phyloP scores from a whole-genome alignment of 2,797 vertebrate genomes.

The Potorous gilbertii region DNA sequence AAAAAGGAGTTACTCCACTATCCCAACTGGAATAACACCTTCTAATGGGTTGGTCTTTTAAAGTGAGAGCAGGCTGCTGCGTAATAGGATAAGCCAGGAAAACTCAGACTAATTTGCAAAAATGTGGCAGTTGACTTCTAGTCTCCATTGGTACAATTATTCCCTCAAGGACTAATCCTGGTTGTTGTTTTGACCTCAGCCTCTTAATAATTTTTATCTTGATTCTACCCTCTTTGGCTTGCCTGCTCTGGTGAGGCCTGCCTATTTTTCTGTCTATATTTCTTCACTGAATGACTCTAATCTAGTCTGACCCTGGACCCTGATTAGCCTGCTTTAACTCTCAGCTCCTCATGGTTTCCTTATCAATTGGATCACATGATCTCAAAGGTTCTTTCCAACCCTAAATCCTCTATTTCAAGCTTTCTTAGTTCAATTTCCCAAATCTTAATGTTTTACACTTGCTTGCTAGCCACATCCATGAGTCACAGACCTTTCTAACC shows the following conservation, averaged over 20 bases:
- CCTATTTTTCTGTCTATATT: neutral
- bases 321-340: neutral
- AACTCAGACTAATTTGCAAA: neutral
- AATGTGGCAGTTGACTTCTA: neutral
- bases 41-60: neutral
- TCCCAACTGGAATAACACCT: neutral
- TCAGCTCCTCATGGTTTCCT: neutral
- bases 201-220: neutral
- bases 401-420: neutral
- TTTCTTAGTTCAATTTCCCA: neutral
- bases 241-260: neutral
- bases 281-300: neutral
- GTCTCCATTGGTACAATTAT: neutral
- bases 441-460: neutral
- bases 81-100: neutral
- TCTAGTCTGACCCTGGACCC: neutral
- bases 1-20: neutral
- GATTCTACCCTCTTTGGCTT: neutral
- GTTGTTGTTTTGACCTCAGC: neutral
- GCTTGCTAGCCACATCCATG: neutral
- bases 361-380: neutral
- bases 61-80: neutral
- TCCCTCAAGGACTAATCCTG: neutral
- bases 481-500: neutral
- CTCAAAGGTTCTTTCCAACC: neutral